Conservation (phyloP, 2,888 invertebrate genomes). For the Sminthurinus aureus region DNA sequence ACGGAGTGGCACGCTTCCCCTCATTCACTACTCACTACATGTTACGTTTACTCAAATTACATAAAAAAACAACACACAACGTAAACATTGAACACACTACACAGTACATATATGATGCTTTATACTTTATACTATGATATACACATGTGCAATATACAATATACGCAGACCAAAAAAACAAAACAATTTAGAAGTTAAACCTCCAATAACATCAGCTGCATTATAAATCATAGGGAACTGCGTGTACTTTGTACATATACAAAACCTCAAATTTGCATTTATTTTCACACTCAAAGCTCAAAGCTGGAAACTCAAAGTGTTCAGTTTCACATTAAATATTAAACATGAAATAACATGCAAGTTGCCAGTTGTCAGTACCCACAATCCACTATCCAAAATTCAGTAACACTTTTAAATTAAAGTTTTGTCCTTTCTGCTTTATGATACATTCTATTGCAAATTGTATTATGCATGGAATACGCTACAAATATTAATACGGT, state of each 20-base stretch:
- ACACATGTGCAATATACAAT: not conserved
- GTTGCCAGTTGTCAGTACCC: no score
- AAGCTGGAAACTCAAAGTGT: not conserved
- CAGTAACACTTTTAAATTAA: no score
- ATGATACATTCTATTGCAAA: not conserved
- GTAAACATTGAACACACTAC: no score
- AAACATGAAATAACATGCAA: no score
- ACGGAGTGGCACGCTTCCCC: conserved; percentile 44
- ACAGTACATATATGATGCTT: no score
- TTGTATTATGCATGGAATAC: not conserved
- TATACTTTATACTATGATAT: not conserved
- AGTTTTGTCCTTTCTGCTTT: no score
- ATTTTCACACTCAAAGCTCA: not conserved
- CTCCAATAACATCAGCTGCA: not conserved
- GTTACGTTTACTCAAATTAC: conserved; percentile 21
- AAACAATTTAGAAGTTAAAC: not conserved
- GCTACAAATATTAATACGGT: conserved; percentile 7
- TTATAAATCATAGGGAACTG: not conserved
- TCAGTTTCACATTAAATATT: no score
- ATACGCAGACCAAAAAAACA: conserved; percentile 6
- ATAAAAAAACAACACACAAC: not conserved
- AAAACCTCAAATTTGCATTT: not conserved
- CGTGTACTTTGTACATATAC: no score
- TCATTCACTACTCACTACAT: no score
- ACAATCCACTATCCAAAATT: no score